A percentile compares a stretch with the other conserved stretches of the same genome.
phyloP scores from a whole-genome alignment of 1,140 invertebrate species.

The Caenorhabditis inopinata region DNA sequence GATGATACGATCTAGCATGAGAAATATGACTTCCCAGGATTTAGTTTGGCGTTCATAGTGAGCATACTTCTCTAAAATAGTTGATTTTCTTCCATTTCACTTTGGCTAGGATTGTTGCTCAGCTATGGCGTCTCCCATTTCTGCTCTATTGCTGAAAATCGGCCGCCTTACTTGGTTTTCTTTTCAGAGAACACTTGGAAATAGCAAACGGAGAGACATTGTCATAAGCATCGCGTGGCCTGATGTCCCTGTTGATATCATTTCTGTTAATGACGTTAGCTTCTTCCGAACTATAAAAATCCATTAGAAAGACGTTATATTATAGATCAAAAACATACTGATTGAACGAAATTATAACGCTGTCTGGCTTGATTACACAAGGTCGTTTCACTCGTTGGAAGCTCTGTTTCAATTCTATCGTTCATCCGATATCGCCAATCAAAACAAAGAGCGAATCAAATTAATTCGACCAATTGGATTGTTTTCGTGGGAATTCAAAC shows the following conservation, averaged over 20 bases:
- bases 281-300: background rate
- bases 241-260: background rate
- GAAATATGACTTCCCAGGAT: no score
- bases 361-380: background rate
- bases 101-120: no score
- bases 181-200: background rate
- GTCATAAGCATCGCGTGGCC: background rate
- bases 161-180: background rate
- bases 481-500: constrained; percentile 17
- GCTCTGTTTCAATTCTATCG: background rate
- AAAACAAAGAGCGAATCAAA: background rate
- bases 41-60: no score
- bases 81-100: no score
- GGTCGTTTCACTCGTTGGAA: background rate
- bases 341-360: background rate
- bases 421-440: background rate
- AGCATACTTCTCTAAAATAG: no score
- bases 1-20: background rate
- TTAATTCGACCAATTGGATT: background rate
- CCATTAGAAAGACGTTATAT: no score
- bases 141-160: no score
- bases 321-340: background rate
- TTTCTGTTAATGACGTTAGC: background rate
- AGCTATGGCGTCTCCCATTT: no score
- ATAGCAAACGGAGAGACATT: background rate